phyloP scores from a whole-genome alignment of 2,888 invertebrate genomes.

The Drosophila algonquin region DNA sequence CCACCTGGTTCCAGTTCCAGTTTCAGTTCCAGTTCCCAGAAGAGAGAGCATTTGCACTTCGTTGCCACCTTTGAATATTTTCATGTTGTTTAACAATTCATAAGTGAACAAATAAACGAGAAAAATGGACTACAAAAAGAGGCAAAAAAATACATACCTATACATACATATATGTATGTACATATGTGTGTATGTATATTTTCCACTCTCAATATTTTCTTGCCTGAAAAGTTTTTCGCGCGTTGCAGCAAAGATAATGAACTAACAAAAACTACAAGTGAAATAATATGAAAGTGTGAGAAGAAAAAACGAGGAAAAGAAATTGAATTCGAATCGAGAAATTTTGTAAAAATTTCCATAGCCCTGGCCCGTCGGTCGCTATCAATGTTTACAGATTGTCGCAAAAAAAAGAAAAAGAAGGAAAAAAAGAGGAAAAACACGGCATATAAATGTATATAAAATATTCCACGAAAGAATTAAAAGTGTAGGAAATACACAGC shows the following conservation, averaged over 20 bases:
- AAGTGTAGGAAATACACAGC: background rate
- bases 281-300: constrained; percentile 13
- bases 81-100: constrained; percentile 15
- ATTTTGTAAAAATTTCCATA: constrained; percentile 51
- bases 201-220: constrained; percentile 1
- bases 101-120: constrained; percentile 9
- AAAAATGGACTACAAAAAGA: background rate
- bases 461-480: constrained; percentile 23
- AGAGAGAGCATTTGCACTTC: constrained; percentile 3
- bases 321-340: background rate
- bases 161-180: too few species aligned
- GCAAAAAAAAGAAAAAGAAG: background rate
- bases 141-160: background rate
- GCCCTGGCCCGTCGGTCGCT: background rate
- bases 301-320: background rate
- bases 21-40: background rate
- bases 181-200: background rate
- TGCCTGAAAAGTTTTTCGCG: constrained; percentile 33
- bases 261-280: background rate
- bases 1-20: too few species aligned
- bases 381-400: background rate
- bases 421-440: background rate
- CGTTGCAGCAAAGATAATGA: constrained; percentile 14
- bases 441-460: constrained; percentile 2
- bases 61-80: background rate